These are phyloP conservation scores for Eutolmus rufibarbis DNA, from an alignment of 2,888 invertebrate species.

Conservation along the genomic window DNA sequence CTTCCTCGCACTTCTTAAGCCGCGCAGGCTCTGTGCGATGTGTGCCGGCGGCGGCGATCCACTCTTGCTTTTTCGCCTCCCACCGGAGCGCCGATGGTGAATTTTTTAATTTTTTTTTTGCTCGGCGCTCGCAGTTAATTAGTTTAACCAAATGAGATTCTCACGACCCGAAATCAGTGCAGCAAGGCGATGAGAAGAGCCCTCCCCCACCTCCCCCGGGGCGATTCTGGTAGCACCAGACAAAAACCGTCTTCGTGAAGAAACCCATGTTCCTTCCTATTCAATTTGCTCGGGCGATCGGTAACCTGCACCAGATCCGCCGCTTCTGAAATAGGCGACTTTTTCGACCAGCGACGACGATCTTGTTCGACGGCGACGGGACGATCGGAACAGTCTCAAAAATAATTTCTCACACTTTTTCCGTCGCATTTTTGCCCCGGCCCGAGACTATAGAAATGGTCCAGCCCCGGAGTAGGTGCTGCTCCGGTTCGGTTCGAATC, in stretches of 20 bases:
- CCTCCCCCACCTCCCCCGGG: not conserved
- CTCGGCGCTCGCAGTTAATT: conserved; percentile 25
- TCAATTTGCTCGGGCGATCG: conserved; percentile 6
- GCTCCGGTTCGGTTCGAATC: not conserved
- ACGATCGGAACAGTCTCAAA: not conserved
- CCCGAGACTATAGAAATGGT: not conserved
- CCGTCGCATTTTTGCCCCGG: not conserved
- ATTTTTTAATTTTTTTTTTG: not conserved
- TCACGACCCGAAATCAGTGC: conserved; percentile 39
- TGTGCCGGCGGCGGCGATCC: not conserved
- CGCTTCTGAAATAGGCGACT: conserved; percentile 16
- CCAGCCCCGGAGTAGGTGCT: not conserved
- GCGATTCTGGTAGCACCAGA: not conserved
- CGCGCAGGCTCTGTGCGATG: not conserved
- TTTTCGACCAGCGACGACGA: not conserved
- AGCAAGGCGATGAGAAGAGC: not conserved
- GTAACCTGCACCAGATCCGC: not conserved
- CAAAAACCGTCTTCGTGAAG: conserved; percentile 29
- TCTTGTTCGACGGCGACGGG: not conserved
- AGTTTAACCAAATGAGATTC: conserved; percentile 39
- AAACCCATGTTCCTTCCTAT: conserved; percentile 23
- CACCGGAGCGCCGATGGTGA: not conserved
- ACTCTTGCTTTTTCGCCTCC: conserved; percentile 11
- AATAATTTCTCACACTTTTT: conserved; percentile 18
- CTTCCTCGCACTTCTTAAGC: not conserved